Base-by-base conservation (phyloP, 2,888 invertebrate species). In the Geotrupes spiniger region DNA sequence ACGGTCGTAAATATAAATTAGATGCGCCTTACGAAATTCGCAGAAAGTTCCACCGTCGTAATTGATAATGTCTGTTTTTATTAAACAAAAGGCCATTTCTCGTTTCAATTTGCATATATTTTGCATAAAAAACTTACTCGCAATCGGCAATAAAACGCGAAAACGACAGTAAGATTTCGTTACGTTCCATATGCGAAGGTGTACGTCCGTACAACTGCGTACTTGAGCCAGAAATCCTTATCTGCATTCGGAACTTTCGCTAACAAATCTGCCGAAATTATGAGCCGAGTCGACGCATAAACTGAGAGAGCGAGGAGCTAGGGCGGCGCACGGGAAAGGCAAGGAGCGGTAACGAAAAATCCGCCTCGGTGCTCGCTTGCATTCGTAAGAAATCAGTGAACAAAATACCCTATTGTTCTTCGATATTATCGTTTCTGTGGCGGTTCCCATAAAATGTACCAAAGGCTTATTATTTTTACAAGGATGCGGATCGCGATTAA, bases 381-480 rank as follows among this genome's bases (percentile, higher is more conserved):
- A 49, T 49, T 51, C 52, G 54, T 47, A 51, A 60, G 57, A 60
- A 60, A 61, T 61, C 59, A 42, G 52, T 52, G 59, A 64, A 64
- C 63, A 63, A 65, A 64, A 64, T 63, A 56, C 58, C 63, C 61
- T 60, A 64, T 64, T 64, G 64, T 63, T 62, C 63, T 56, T 56
- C 58, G 65, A 64, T 63, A 60, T 52, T 63, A 64, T 63, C 64
- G 56, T 52, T 52, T 54, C 53, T 52, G 53, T 55, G 51, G 59
- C 62, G 62, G 61, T 63, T 59, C 60, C 61, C 59, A 58, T 62
- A 62, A 63, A 63, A 61, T 59, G 55, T 59, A 64, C 61, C 59
- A 63, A 60, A 60, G 65, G 59, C 63, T 65, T 63, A 64, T 64
- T 65, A 63, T 63, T 63, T 64, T 63, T 63, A 60, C 62, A 57